phyloP scores from a whole-genome alignment of 2,113 vertebrate genomes.

The Mirounga angustirostris region DNA sequence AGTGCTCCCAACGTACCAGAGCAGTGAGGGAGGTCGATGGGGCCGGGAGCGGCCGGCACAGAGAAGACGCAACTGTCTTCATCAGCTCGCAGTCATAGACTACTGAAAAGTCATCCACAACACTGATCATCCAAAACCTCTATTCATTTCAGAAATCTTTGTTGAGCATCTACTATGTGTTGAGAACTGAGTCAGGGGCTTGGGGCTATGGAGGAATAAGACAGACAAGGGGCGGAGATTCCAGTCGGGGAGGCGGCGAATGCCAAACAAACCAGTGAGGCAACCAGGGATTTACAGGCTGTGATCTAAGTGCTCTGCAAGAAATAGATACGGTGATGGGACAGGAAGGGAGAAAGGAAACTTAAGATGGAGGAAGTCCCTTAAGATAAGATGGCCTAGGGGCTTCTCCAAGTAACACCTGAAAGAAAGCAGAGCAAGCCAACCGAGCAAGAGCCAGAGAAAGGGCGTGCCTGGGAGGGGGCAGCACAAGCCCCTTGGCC shows the following conservation, averaged over 20 bases:
- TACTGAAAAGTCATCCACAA: constrained; percentile 14
- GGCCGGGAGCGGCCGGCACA: background rate
- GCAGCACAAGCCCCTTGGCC: background rate
- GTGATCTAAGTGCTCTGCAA: background rate
- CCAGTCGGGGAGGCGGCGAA: background rate
- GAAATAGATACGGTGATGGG: background rate
- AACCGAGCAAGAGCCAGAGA: constrained; percentile 3
- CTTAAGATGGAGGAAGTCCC: constrained; percentile 44
- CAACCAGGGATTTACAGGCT: background rate
- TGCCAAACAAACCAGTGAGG: background rate
- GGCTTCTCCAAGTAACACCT: background rate
- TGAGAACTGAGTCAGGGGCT: background rate
- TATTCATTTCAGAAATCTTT: background rate
- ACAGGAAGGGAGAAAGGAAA: constrained; percentile 41
- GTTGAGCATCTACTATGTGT: background rate
- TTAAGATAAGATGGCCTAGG: constrained; percentile 56
- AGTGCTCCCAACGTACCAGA: background rate
- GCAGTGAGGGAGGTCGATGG: background rate
- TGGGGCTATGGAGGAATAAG: background rate
- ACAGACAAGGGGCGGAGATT: constrained; percentile 5
- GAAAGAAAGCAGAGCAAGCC: constrained; percentile 11
- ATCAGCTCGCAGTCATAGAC: background rate
- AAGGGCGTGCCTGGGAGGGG: background rate
- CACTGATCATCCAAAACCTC: background rate
- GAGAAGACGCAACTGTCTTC: background rate